These are phyloP conservation scores for Pardalotus punctatus DNA, from an alignment of 2,113 vertebrate species.

Conservation along the genomic window DNA sequence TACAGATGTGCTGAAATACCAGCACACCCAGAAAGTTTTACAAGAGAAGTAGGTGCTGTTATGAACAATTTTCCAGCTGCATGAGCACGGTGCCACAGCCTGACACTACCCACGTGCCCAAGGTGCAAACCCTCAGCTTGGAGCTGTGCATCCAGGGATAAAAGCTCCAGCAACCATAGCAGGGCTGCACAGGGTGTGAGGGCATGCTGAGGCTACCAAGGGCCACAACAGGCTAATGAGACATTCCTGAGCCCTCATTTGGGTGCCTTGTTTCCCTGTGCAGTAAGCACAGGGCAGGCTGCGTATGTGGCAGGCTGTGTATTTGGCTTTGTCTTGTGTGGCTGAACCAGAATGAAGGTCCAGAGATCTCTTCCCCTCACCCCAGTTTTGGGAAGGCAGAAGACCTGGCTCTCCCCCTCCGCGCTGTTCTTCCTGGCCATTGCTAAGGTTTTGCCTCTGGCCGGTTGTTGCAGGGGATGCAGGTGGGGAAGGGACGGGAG, in stretches of 20 bases:
- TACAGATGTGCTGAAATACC: conserved; percentile 25
- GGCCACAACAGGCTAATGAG: neutral
- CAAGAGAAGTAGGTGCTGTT: neutral
- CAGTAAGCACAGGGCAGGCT: neutral
- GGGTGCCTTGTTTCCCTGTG: neutral
- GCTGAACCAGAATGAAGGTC: neutral
- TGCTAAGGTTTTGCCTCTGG: neutral
- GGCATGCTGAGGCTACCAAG: neutral
- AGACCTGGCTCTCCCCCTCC: neutral
- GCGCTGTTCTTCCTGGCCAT: neutral
- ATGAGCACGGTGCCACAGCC: neutral
- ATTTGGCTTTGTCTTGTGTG: rapidly evolving
- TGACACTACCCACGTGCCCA: neutral
- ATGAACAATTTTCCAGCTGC: neutral
- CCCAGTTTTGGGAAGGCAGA: neutral
- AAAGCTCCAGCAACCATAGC: neutral
- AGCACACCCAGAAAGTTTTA: neutral
- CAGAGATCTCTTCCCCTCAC: neutral
- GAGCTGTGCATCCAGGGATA: neutral
- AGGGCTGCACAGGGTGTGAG: neutral
- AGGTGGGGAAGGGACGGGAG: neutral
- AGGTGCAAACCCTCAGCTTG: neutral
- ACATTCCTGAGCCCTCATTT: neutral
- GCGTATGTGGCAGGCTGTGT: neutral
- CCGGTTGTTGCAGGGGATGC: neutral